Evolutionary conservation across 2,797 vertebrate genomes (phyloP).

Genomic region (Catostomus latipinnis): DNA sequence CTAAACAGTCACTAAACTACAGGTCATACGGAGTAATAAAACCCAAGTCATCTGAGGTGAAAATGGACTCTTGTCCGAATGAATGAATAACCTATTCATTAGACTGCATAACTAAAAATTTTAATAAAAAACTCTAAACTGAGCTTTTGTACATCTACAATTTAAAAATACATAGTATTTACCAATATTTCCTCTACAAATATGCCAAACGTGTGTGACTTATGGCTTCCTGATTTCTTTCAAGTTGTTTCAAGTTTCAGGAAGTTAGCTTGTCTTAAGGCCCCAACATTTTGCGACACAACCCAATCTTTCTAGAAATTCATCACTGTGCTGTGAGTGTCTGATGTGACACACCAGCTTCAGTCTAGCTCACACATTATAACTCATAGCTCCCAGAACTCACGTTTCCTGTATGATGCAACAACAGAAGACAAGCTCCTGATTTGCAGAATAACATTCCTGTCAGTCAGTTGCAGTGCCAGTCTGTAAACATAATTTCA

Average conservation of each 20-base stretch:
- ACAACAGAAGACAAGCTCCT: not conserved
- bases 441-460: not conserved
- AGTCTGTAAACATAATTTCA: slow-evolving; percentile 17
- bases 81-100: not conserved
- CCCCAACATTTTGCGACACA: not conserved
- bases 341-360: slow-evolving; percentile 16
- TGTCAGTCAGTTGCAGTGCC: slow-evolving; percentile 15
- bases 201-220: too few relatives aligned
- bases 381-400: slow-evolving; percentile 17
- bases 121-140: too few relatives aligned
- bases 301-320: slow-evolving; percentile 21
- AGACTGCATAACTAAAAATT: too few relatives aligned
- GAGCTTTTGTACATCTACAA: too few relatives aligned
- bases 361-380: not conserved
- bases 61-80: not conserved
- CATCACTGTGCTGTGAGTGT: slow-evolving; percentile 1
- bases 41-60: not conserved
- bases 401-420: slow-evolving; percentile 10
- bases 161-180: too few relatives aligned
- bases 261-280: not conserved
- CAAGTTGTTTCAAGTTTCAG: slow-evolving; percentile 17
- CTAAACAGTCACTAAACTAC: not conserved
- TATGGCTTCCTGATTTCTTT: not conserved
- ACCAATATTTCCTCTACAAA: too few relatives aligned
- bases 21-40: not conserved